Conservation (phyloP, 2,797 vertebrate species). For the Muscicapa striata region DNA sequence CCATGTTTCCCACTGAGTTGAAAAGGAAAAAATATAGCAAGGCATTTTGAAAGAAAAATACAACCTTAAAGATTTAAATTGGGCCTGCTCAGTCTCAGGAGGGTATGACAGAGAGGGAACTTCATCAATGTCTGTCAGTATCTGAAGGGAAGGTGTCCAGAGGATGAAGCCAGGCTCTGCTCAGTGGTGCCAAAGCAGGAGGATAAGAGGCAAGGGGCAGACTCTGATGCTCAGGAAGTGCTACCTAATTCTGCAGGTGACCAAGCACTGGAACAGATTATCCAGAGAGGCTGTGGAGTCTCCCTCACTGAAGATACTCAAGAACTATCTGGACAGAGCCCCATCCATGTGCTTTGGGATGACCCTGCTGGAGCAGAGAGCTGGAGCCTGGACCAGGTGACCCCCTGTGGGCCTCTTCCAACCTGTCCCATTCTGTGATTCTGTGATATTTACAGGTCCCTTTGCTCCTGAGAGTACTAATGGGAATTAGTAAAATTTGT, state of each 20-base stretch:
- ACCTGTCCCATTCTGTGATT: neutral
- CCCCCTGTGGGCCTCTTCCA: neutral
- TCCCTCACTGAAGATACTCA: neutral
- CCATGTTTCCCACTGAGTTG: neutral
- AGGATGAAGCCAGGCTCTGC: neutral
- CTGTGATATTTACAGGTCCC: neutral
- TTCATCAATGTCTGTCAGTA: neutral
- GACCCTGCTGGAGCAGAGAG: neutral
- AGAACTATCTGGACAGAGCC: neutral
- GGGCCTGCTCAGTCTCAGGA: neutral
- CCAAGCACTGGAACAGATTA: neutral
- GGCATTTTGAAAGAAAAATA: neutral
- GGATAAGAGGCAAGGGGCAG: neutral
- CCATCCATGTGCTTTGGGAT: neutral
- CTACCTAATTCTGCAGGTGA: neutral
- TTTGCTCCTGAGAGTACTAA: neutral
- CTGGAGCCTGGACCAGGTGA: neutral
- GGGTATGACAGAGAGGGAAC: neutral
- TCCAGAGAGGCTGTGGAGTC: neutral
- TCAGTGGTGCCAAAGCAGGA: neutral
- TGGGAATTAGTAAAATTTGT: neutral
- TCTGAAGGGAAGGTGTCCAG: neutral
- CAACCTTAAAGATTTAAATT: neutral
- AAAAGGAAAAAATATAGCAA: neutral
- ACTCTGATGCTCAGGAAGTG: neutral